phyloP scores from a whole-genome alignment of 2,113 vertebrate species.

The Labeo catla region DNA sequence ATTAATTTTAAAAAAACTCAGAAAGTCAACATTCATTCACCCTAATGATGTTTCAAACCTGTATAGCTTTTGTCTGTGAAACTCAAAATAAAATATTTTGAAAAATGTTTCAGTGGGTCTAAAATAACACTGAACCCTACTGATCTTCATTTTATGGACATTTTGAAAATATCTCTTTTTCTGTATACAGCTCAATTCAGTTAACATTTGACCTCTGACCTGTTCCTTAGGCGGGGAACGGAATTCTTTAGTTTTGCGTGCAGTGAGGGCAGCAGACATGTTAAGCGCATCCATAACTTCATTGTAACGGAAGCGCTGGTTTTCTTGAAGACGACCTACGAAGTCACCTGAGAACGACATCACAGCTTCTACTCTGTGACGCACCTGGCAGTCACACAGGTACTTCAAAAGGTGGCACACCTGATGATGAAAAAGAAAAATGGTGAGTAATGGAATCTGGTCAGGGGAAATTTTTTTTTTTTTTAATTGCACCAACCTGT shows the following conservation, averaged over 20 bases:
- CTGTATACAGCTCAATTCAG: not conserved
- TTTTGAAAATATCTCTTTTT: not conserved
- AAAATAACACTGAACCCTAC: not conserved
- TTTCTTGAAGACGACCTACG: slow-evolving; percentile 88
- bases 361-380: slow-evolving; percentile 92
- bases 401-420: slow-evolving; percentile 93
- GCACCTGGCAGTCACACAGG: slow-evolving; percentile 92
- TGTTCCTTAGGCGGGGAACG: slow-evolving; percentile 93
- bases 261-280: slow-evolving; percentile 95
- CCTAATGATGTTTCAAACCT: not conserved
- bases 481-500: slow-evolving; percentile 75
- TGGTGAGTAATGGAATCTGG: not conserved
- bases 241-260: slow-evolving; percentile 94
- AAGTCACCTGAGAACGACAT: slow-evolving; percentile 90
- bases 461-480: too few relatives aligned
- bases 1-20: not conserved
- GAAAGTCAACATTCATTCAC: not conserved
- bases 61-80: not conserved
- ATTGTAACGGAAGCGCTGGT: slow-evolving; percentile 92
- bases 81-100: not conserved
- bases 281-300: slow-evolving; percentile 95
- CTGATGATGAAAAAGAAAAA: slow-evolving; percentile 66
- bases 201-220: slow-evolving; percentile 78
- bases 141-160: not conserved
- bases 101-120: not conserved